Evolutionary conservation across 2,113 vertebrate genomes (phyloP).

Genomic region (Isichthys henryi): DNA sequence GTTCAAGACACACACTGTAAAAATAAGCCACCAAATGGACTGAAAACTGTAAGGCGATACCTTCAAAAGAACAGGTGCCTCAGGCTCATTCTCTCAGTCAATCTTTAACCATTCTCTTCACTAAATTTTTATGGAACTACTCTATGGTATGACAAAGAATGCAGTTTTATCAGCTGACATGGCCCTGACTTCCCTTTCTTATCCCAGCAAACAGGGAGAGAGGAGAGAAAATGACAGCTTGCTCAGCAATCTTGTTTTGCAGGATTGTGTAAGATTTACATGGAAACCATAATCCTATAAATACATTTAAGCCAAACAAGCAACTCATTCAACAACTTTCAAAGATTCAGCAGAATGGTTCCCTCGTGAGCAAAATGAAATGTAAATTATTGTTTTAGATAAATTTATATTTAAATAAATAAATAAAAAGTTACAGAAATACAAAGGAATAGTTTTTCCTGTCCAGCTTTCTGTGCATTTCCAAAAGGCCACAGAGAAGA

Average conservation of each 20-base stretch:
- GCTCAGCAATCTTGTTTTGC: not conserved
- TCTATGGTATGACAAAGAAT: not conserved
- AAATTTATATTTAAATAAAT: not conserved
- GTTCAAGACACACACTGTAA: not conserved
- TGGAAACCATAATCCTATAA: not conserved
- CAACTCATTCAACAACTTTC: not conserved
- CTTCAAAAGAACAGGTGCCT: not conserved
- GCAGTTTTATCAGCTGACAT: not conserved
- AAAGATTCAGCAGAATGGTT: not conserved
- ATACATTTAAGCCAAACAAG: not conserved
- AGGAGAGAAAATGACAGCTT: not conserved
- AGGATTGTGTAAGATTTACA: not conserved
- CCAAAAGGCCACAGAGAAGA: not conserved
- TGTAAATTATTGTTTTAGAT: not conserved
- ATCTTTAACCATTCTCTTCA: not conserved
- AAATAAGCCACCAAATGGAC: not conserved
- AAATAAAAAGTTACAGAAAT: not conserved
- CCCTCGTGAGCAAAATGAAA: not conserved
- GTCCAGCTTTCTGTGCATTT: not conserved
- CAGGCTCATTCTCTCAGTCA: not conserved
- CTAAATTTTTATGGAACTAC: not conserved
- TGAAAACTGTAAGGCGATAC: not conserved
- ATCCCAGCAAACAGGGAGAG: not conserved
- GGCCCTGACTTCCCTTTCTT: not conserved
- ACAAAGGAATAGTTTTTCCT: not conserved